Base-by-base conservation (phyloP, 2,797 vertebrate genomes). In the Naso thynnoides region DNA sequence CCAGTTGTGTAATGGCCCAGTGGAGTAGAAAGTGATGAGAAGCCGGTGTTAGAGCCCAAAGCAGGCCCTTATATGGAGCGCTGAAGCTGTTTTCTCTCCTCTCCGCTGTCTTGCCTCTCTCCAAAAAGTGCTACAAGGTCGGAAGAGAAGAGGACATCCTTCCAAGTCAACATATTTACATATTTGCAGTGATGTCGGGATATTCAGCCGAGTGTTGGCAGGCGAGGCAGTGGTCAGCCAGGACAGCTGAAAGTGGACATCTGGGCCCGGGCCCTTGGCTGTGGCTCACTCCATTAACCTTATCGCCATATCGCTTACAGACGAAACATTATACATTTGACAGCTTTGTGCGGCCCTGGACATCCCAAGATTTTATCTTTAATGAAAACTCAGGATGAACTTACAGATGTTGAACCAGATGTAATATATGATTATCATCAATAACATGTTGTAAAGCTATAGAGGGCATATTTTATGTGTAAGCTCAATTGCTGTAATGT, bases 151-250 rank as follows among this genome's bases (percentile, higher is more conserved):
- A 92, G 91, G 90, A 90, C 91, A 94, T 94, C 93, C 85, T 94
- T 94, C 91, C 91, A 93, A 94, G 93, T 94, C 91, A 93, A 95
- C 92, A 93, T 95, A 95, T 95, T 95, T 95, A 95, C 94, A 95
- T 95, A 94, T 94, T 95, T 95, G 89, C 83, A 86, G 88, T 62
- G 76, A 92, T 84, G 90, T 90, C 84, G 90, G 89, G 89, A 91
- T 93, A 89, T 90, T 88, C 78, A 87, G 88, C 72, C 10, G 64
- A 91, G 74, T 79, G 89, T 88, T 92, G 92, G 90, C 93, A 92
- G 91, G 91, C 87, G 78, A 82, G 73, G 56, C 83, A 33, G 78
- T 92, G 90, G 92, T 92, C 90, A 92, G 80, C 76, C 76, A 76
- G 89, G 90, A 91, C 88, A 87, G 82, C 85, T 89, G 83, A 89